Evolutionary conservation across 2,888 invertebrate genomes (phyloP).

Genomic region (Minunthozetes semirufus): DNA sequence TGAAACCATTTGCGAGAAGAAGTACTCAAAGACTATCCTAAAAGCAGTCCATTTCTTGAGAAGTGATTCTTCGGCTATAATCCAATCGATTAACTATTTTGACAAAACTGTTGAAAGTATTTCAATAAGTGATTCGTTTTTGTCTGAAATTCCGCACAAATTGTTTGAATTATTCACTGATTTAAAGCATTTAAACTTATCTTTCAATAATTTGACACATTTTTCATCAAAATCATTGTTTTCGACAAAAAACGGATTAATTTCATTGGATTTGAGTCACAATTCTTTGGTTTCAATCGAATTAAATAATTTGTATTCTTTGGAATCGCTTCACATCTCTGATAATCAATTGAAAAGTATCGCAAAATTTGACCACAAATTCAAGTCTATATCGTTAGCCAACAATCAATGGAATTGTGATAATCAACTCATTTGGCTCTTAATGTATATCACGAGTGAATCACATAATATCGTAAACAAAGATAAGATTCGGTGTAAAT

Average conservation of each 20-base stretch:
- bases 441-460: background rate
- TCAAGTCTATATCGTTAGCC: background rate
- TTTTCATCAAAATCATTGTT: slow-evolving; percentile 8
- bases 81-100: background rate
- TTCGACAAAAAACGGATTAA: background rate
- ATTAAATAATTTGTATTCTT: background rate
- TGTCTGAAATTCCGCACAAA: background rate
- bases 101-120: background rate
- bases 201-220: slow-evolving; percentile 13
- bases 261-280: slow-evolving; percentile 29
- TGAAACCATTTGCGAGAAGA: slow-evolving; percentile 6
- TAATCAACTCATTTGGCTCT: slow-evolving; percentile 38
- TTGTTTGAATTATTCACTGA: background rate
- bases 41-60: background rate
- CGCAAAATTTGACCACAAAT: background rate
- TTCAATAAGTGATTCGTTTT: background rate
- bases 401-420: slow-evolving; percentile 42
- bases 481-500: slow-evolving; percentile 16
- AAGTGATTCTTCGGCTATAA: slow-evolving; percentile 18
- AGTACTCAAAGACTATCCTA: background rate
- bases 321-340: background rate
- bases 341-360: slow-evolving; percentile 22
- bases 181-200: slow-evolving; percentile 19
- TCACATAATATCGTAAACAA: background rate
- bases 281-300: slow-evolving; percentile 29